Conservation (phyloP, 2,797 vertebrate species). For the Phoebastria nigripes region DNA sequence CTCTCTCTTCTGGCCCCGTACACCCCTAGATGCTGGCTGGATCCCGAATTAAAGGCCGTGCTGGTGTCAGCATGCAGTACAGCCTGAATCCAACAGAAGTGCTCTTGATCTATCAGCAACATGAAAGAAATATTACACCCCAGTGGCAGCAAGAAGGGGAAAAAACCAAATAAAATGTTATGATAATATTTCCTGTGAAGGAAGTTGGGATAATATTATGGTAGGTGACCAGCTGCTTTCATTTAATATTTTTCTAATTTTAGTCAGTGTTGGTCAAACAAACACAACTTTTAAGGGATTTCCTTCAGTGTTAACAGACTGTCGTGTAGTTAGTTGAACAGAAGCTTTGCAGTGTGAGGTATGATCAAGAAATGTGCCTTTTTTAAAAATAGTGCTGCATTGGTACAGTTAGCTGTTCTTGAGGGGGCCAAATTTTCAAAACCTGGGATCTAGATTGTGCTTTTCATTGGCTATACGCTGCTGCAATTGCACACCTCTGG, state of each 20-base stretch:
- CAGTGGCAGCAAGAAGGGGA: conserved; percentile 1
- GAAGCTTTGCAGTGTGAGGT: conserved; percentile 38
- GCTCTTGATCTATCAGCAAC: conserved; percentile 37
- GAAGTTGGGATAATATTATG: conserved; percentile 55
- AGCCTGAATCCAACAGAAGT: conserved; percentile 30
- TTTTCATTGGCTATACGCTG: background rate
- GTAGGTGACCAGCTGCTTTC: conserved; percentile 66
- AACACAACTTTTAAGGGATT: conserved; percentile 59
- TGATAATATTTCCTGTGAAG: conserved; percentile 57
- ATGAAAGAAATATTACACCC: conserved; percentile 33
- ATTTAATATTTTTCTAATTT: conserved; percentile 67
- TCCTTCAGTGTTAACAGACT: conserved; percentile 50
- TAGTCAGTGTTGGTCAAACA: conserved; percentile 64
- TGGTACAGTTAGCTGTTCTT: background rate
- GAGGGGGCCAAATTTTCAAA: background rate
- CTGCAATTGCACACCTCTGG: background rate
- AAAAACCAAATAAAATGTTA: conserved; percentile 46
- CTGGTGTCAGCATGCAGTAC: background rate
- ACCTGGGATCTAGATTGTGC: background rate
- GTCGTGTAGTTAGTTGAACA: conserved; percentile 8
- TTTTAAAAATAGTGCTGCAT: background rate
- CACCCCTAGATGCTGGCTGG: background rate
- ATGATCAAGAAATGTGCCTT: conserved; percentile 17
- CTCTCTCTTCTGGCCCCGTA: background rate
- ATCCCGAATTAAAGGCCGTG: background rate